Percentiles rank a stretch among this genome's conserved stretches.
phyloP scores from a whole-genome alignment of 2,888 invertebrate species.

The Trachelus tabidus region DNA sequence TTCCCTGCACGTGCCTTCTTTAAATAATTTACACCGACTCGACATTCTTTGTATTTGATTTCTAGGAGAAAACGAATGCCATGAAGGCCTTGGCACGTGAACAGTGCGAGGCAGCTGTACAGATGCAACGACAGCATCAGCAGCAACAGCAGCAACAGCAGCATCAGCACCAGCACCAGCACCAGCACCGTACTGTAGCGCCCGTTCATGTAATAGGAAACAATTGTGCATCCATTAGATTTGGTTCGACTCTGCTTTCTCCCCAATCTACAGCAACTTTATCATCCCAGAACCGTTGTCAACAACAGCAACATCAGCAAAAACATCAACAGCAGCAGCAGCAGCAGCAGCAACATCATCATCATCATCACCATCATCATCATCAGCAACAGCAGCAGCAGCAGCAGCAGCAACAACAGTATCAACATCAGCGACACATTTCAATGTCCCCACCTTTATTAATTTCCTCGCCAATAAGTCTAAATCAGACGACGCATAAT shows the following conservation, averaged over 20 bases:
- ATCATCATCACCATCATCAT: constrained; percentile 17
- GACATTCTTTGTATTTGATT: not conserved
- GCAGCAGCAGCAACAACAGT: constrained; percentile 56
- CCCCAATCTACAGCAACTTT: constrained; percentile 58
- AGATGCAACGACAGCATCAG: constrained; percentile 56
- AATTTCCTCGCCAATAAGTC: constrained; percentile 40
- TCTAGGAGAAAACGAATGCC: constrained; percentile 82
- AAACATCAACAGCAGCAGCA: constrained; percentile 42
- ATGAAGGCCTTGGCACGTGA: constrained; percentile 73
- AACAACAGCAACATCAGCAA: constrained; percentile 57
- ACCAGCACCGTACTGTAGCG: constrained; percentile 55
- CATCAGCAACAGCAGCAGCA: constrained; percentile 22
- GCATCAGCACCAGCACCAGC: constrained; percentile 66
- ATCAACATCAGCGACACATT: constrained; percentile 37
- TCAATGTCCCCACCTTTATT: constrained; percentile 45
- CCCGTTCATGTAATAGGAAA: constrained; percentile 63
- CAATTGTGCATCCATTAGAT: constrained; percentile 61
- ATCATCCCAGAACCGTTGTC: constrained; percentile 64
- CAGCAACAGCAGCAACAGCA: constrained; percentile 60
- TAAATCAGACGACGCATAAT: constrained; percentile 42
- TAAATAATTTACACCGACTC: too few relatives aligned
- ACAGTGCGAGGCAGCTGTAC: constrained; percentile 61
- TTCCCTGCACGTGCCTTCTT: too few relatives aligned
- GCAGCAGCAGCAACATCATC: constrained; percentile 44
- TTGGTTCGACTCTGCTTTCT: constrained; percentile 29